phyloP scores from a whole-genome alignment of 2,888 invertebrate genomes.

The Aporophyla nigra region DNA sequence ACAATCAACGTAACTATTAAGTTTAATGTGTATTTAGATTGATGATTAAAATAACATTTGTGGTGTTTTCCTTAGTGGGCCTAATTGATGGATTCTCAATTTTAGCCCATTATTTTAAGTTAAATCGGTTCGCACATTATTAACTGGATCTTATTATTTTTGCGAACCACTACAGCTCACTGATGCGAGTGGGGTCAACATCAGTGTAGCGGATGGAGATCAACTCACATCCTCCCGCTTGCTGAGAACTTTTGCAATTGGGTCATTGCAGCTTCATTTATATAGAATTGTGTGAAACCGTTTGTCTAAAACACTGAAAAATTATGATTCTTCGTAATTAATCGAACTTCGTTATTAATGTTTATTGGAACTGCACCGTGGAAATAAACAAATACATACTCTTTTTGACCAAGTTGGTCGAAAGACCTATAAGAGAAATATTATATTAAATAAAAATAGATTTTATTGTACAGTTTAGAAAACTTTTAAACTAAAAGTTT shows the following conservation, averaged over 20 bases:
- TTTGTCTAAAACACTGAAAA: neutral
- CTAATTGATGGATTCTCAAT: neutral
- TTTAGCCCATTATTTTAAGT: neutral
- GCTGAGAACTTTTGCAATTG: neutral
- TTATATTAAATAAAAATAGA: neutral
- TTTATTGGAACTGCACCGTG: too few relatives aligned
- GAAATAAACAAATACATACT: neutral
- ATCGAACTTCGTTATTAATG: neutral
- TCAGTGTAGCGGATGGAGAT: neutral
- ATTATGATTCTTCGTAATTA: neutral
- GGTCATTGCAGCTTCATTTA: conserved; percentile 1
- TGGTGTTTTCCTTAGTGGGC: too few relatives aligned
- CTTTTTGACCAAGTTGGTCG: too few relatives aligned
- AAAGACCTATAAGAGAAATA: neutral
- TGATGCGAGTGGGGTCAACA: neutral
- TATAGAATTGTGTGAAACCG: neutral
- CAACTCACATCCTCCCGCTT: neutral
- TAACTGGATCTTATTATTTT: neutral
- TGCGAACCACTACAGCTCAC: neutral
- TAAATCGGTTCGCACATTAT: neutral
- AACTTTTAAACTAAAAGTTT: neutral
- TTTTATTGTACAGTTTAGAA: neutral
- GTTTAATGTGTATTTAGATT: neutral
- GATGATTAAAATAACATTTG: neutral
- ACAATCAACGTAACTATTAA: neutral